Base-by-base conservation (phyloP, 2,797 vertebrate species). In the Myotis daubentonii region DNA sequence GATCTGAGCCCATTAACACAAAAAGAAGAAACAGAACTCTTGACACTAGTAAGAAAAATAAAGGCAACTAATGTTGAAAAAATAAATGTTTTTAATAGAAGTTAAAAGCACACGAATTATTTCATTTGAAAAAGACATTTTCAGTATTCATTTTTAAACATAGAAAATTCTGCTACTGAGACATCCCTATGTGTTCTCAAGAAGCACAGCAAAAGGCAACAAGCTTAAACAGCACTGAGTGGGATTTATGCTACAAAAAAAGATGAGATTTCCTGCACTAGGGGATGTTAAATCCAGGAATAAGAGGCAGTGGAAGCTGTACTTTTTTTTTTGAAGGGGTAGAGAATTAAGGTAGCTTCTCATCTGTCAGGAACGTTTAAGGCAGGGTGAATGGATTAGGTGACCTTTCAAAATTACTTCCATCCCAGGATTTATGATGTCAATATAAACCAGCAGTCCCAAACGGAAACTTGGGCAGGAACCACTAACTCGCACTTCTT, bases 401-500 rank as follows among this genome's bases (percentile, higher is more conserved):
- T 92, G 94, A 97, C 94, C 92, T 96, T 96, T 97, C 94, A 96
- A 97, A 96, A 96, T 97, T 95, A 95, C 93, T 96, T 97, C 96
- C 93, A 95, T 93, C 28, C 81, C n/a, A 66, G 94, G 93, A 95
- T 96, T 97, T 96, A 95, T 96, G 90, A 96, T 96, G 94, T 96
- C 96, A 96, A 23, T 93, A 93, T 93, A 95, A 94, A 93, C 93
- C 90, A 78, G 71, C 66, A 92, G 38, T n/a, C 87, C 57, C 36
- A 76, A 49, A 92, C 71, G 85, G 79, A 96, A 93, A 81, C 78
- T 30, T 78, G 71, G 49, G 28, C 62, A 65, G 85, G 68, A 88
- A 74, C 13, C 89, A 86, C 53, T 33, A 60, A 79, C n/a, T 79
- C 51, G 70, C 51, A 53, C 85, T 86, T 87, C 47, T 38, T 83